These are phyloP conservation scores for Dendrolimus kikuchii DNA, from an alignment of 1,140 invertebrate species.

Conservation along the genomic window DNA sequence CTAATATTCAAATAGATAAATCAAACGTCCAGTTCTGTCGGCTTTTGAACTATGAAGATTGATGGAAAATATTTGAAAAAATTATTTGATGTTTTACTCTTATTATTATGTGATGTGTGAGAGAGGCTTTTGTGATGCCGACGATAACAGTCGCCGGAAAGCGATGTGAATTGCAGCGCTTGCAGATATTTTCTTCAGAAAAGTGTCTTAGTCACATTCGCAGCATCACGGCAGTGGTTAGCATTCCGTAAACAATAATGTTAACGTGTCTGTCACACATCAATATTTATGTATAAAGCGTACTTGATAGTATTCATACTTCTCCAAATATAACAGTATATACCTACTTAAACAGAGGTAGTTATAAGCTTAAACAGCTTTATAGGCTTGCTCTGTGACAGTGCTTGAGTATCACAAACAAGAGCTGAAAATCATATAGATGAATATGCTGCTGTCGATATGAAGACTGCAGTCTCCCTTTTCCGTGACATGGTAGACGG, in stretches of 20 bases:
- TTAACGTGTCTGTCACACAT: constrained; percentile 6
- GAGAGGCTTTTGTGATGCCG: constrained; percentile 22
- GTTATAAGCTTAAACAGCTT: too few relatives aligned
- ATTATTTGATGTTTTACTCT: constrained; percentile 27
- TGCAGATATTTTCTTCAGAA: constrained; percentile 19
- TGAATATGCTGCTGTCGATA: too few relatives aligned
- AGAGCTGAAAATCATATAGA: too few relatives aligned
- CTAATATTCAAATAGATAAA: constrained; percentile 59
- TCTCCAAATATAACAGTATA: too few relatives aligned
- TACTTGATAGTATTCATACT: too few relatives aligned
- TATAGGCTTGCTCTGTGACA: too few relatives aligned
- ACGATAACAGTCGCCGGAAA: constrained; percentile 22
- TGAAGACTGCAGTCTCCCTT: too few relatives aligned
- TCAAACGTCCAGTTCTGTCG: constrained; percentile 37
- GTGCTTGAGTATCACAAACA: too few relatives aligned
- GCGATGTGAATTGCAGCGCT: constrained; percentile 19
- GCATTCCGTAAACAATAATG: constrained; percentile 10
- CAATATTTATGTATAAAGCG: too few relatives aligned
- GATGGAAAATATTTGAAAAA: constrained; percentile 41
- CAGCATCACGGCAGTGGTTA: constrained; percentile 2
- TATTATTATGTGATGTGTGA: constrained; percentile 15
- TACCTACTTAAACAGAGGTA: too few relatives aligned
- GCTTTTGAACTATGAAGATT: constrained; percentile 42
- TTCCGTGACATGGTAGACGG: too few relatives aligned
- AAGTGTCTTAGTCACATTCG: constrained; percentile 25